These are phyloP conservation scores for Nibea coibor DNA, from an alignment of 2,113 vertebrate species.

Conservation along the genomic window DNA sequence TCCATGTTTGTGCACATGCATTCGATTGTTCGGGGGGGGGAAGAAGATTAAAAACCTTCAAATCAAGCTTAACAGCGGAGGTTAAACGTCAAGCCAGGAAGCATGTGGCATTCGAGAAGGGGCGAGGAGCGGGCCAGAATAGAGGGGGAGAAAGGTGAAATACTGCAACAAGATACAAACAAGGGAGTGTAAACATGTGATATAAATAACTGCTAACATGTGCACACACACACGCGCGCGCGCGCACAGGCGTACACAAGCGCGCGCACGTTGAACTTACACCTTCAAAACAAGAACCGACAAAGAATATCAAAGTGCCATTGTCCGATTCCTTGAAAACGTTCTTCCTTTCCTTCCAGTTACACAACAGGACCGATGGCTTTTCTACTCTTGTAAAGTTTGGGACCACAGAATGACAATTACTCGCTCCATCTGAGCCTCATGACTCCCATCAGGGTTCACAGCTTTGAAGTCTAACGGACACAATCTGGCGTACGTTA, in stretches of 20 bases:
- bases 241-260: constrained; percentile 20
- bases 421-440: constrained; percentile 29
- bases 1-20: neutral
- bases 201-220: constrained; percentile 73
- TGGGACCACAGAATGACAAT: constrained; percentile 28
- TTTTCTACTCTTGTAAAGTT: constrained; percentile 4
- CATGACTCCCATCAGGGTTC: constrained; percentile 28
- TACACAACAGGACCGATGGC: constrained; percentile 35
- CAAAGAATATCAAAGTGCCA: constrained; percentile 59
- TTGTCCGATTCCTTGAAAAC: constrained; percentile 63
- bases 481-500: constrained; percentile 20
- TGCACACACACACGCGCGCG: constrained; percentile 1
- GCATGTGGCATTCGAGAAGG: constrained; percentile 19
- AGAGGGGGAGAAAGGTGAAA: constrained; percentile 54
- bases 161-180: constrained; percentile 72
- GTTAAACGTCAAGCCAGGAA: constrained; percentile 20
- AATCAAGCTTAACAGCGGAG: neutral
- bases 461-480: constrained; percentile 61
- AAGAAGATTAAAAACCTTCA: neutral
- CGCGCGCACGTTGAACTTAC: constrained; percentile 19
- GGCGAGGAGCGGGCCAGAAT: constrained; percentile 10
- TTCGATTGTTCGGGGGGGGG: neutral
- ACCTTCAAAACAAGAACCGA: constrained; percentile 61
- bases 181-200: constrained; percentile 70
- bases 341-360: constrained; percentile 43